Evolutionary conservation across 2,113 vertebrate species (phyloP).

Genomic region (Mohoua ochrocephala): DNA sequence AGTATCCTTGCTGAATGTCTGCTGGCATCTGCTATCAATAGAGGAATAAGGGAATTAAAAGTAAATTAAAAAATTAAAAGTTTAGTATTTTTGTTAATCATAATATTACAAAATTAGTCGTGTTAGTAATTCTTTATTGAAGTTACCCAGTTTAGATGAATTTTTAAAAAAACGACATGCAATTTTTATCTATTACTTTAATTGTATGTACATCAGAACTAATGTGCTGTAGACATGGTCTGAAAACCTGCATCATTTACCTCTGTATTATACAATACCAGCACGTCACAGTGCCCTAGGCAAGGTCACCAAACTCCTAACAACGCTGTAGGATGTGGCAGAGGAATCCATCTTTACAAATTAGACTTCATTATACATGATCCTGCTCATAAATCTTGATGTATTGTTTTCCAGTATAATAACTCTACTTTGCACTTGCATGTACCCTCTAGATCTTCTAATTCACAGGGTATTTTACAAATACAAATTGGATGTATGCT

Average conservation of each 20-base stretch:
- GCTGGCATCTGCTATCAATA: constrained; percentile 40
- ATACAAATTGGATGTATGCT: background rate
- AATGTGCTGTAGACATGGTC: background rate
- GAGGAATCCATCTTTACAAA: constrained; percentile 1
- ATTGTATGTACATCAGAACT: background rate
- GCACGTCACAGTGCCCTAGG: constrained; percentile 7
- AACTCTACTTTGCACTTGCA: background rate
- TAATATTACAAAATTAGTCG: background rate
- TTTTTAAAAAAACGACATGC: background rate
- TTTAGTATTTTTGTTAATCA: constrained; percentile 39
- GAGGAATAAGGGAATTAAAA: constrained; percentile 33
- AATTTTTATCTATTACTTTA: background rate
- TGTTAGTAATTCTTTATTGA: background rate
- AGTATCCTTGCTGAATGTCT: constrained; percentile 61
- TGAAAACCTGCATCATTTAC: background rate
- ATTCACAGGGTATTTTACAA: background rate
- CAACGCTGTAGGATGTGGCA: background rate
- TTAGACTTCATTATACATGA: background rate
- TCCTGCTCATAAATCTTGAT: background rate
- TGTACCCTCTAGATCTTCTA: background rate
- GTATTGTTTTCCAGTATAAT: background rate
- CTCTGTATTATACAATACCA: background rate
- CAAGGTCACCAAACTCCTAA: constrained; percentile 37
- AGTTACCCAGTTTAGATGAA: background rate
- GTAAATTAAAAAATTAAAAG: background rate